A percentile compares a stretch with the other conserved stretches of the same genome.
These are phyloP conservation scores for Phrynocephalus forsythii DNA, from an alignment of 2,797 vertebrate species.

Conservation along the genomic window DNA sequence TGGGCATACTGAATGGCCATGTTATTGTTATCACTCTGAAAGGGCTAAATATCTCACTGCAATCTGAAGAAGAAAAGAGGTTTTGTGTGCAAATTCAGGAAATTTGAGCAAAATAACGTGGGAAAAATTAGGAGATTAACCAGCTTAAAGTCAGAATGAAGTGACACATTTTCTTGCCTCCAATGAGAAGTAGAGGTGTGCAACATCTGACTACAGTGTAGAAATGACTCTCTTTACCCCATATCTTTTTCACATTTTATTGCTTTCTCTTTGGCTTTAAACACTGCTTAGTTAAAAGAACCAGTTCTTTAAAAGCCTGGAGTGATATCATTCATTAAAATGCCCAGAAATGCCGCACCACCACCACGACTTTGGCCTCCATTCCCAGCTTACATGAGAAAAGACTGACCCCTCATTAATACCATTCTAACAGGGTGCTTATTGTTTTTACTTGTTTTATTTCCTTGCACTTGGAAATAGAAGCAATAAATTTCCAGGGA, in stretches of 20 bases:
- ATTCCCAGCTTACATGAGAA: conserved; percentile 69
- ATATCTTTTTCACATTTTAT: not conserved
- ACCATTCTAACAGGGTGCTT: conserved; percentile 69
- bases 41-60: too few species aligned
- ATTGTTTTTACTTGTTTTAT: conserved; percentile 79
- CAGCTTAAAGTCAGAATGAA: too few species aligned
- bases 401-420: conserved; percentile 72
- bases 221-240: not conserved
- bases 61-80: too few species aligned
- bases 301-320: not conserved
- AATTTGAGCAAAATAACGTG: too few species aligned
- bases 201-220: not conserved
- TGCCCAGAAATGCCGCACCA: conserved; percentile 38
- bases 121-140: too few species aligned
- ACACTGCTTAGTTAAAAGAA: not conserved
- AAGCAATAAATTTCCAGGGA: conserved; percentile 84
- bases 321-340: conserved; percentile 50
- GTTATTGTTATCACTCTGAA: too few species aligned
- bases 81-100: too few species aligned
- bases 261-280: not conserved
- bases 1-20: too few species aligned
- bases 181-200: not conserved
- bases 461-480: conserved; percentile 78
- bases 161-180: too few species aligned
- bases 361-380: conserved; percentile 27